These are phyloP conservation scores for Drosophila percnosoma DNA, from an alignment of 2,888 invertebrate species.

Conservation along the genomic window DNA sequence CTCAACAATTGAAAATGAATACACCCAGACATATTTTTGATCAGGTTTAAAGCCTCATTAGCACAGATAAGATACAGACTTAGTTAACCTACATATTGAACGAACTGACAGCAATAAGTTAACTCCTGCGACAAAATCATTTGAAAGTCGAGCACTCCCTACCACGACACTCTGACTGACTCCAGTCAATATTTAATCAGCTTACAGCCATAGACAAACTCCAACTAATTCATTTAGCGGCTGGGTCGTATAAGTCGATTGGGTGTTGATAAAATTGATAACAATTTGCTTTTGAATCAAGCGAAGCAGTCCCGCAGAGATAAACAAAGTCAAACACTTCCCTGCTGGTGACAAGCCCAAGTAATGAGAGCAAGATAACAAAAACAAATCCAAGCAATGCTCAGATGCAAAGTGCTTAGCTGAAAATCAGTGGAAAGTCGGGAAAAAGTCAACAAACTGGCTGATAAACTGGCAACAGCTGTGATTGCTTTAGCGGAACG, in stretches of 20 bases:
- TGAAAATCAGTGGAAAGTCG: conserved; percentile 1
- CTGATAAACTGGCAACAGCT: conserved; percentile 43
- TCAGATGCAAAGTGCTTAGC: conserved; percentile 7
- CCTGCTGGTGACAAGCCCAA: neutral
- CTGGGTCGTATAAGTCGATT: neutral
- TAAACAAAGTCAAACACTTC: neutral
- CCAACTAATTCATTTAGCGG: neutral
- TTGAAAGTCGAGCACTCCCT: neutral
- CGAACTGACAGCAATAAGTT: neutral
- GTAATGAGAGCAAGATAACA: neutral
- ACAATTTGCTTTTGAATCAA: neutral
- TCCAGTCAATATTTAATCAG: neutral
- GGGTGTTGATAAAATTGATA: neutral
- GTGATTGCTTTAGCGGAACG: conserved; percentile 43
- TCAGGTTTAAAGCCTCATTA: no score
- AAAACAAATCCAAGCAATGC: neutral
- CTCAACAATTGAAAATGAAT: no score
- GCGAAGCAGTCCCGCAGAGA: neutral
- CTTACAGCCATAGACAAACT: neutral
- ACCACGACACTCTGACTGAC: neutral
- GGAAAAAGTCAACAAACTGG: conserved; percentile 43
- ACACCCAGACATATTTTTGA: neutral
- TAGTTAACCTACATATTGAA: neutral
- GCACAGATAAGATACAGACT: fast-evolving
- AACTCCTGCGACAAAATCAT: neutral